Evolutionary conservation across 2,888 invertebrate genomes (phyloP), one percentile per base, ranked within the genome.

Genomic region (Omphaloscelis lunosa): DNA sequence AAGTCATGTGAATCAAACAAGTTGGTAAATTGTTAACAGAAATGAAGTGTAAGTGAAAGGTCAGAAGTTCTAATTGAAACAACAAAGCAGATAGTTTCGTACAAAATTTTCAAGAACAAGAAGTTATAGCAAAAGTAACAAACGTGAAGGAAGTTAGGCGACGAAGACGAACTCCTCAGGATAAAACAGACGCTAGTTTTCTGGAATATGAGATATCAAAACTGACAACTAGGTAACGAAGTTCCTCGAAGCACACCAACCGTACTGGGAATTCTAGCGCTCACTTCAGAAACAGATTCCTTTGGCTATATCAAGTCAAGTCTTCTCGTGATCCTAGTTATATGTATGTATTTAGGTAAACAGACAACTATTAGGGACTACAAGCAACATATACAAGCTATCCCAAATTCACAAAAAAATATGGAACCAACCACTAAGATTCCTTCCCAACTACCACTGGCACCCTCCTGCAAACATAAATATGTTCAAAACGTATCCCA

Each of bases 61-160:
- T 56, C 72, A 71, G 75, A 75, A 79, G 79, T 67, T 75, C 27
- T 56, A 82, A 67, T 79, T 72, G 39, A 23, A 82, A 82, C 61
- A 72, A 83, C 71, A 61, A 58, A 56, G 56, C 59, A 41, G 39
- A 80, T 23, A 76, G 77, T 65, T 23, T 34, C 20, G 15, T 45
- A 15, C n/a, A 29, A 70, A 23, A 45, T 69, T 45, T 45, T 53
- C 48, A 39, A 56, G 39, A 41, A 41, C 15, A 29, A 68, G 3
- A 83, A 69, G 41, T 63, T 69, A 15, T 29, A 53, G 15, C 39
- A 41, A 59, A 59, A 74, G n/a, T 53, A 41, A 41, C 66, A 51
- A 67, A 61, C 51, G 27, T 51, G n/a, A 66, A 27, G n/a, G 23
- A 70, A 77, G 69, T 65, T 59, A 15, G 15, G 34, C 15, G 58